Evolutionary conservation across 2,888 invertebrate species (phyloP).

Genomic region (Autographa gamma): DNA sequence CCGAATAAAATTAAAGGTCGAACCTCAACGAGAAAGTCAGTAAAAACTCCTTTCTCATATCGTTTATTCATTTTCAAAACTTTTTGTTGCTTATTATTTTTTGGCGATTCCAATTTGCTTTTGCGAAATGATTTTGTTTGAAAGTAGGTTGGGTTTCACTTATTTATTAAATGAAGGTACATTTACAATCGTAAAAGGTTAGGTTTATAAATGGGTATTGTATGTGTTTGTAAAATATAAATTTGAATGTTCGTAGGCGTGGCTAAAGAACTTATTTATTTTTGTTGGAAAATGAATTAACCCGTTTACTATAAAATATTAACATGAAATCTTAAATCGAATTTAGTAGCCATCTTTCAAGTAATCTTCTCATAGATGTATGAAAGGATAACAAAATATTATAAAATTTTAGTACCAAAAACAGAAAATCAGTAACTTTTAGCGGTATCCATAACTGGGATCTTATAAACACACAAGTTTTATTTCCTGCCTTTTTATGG

Average conservation of each 20-base stretch:
- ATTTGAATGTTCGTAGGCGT: too few species aligned
- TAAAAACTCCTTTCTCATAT: conserved; percentile 30
- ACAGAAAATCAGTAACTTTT: background rate
- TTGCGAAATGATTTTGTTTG: conserved; percentile 22
- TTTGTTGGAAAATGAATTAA: too few species aligned
- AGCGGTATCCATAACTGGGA: background rate
- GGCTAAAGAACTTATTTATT: too few species aligned
- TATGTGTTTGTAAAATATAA: too few species aligned
- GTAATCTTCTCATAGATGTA: too few species aligned
- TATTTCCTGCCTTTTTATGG: conserved; percentile 42
- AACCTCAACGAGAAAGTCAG: conserved; percentile 12
- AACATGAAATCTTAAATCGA: too few species aligned
- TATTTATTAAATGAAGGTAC: conserved; percentile 15
- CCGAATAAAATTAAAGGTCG: conserved; percentile 6
- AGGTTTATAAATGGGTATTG: background rate
- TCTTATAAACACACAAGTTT: conserved; percentile 19
- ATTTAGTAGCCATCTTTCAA: too few species aligned
- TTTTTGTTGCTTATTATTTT: conserved; percentile 41
- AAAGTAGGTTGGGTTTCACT: conserved; percentile 27
- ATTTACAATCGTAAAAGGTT: conserved; percentile 12
- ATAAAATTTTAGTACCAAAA: background rate
- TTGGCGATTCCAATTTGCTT: conserved; percentile 49
- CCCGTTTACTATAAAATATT: too few species aligned
- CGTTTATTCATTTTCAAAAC: conserved; percentile 30
- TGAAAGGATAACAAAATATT: background rate